Evolutionary conservation across 2,888 invertebrate genomes (phyloP).

Genomic region (Lithophane semibrunnea): DNA sequence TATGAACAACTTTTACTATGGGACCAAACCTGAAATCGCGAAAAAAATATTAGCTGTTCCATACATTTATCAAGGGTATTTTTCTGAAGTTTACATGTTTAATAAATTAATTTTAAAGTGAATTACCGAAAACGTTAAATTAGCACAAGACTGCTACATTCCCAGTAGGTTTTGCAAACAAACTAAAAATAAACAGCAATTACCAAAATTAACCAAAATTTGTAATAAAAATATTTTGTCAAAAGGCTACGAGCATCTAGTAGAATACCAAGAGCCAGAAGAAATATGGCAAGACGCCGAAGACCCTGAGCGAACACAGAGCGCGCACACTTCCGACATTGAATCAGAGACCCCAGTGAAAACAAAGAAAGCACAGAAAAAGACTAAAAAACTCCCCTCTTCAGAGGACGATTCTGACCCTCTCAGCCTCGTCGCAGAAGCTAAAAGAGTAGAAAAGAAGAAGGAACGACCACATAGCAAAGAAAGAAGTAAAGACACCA

Average conservation of each 20-base stretch:
- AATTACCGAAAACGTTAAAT: not conserved
- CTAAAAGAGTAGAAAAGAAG: constrained; percentile 74
- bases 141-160: not conserved
- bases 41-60: too few species aligned
- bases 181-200: not conserved
- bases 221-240: constrained; percentile 29
- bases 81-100: not conserved
- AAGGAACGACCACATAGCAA: constrained; percentile 81
- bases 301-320: constrained; percentile 72
- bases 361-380: constrained; percentile 76
- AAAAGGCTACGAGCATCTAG: constrained; percentile 87
- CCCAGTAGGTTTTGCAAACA: not conserved
- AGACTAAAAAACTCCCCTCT: constrained; percentile 64
- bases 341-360: constrained; percentile 64
- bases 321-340: constrained; percentile 66
- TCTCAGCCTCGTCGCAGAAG: constrained; percentile 75
- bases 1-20: too few species aligned
- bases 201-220: not conserved
- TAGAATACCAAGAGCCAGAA: constrained; percentile 83
- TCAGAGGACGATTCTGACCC: constrained; percentile 81
- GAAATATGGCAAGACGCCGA: constrained; percentile 78
- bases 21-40: too few species aligned
- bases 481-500: constrained; percentile 81
- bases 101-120: not conserved
- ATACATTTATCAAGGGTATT: not conserved